A percentile compares a stretch with the other conserved stretches of the same genome.
Evolutionary conservation across 2,113 vertebrate species (phyloP).

Genomic region (Coturnix japonica): DNA sequence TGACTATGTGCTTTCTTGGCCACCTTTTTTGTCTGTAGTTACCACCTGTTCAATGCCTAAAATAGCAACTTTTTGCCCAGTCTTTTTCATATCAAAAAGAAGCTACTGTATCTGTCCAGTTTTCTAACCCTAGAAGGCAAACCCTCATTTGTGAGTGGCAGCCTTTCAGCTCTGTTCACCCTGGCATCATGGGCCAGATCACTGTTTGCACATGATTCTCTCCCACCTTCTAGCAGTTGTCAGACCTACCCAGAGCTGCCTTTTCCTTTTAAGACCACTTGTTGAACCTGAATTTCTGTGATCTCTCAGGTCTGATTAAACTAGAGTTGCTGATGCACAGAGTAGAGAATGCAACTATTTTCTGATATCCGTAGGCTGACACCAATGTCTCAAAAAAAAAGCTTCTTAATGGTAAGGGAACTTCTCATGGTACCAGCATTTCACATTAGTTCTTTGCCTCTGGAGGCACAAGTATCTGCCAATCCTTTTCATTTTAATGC

Average conservation of each 20-base stretch:
- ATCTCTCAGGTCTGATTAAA: slow-evolving; percentile 16
- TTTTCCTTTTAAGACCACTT: slow-evolving; percentile 56
- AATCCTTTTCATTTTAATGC: background rate
- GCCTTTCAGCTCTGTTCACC: slow-evolving; percentile 29
- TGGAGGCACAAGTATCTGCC: background rate
- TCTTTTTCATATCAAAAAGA: slow-evolving; percentile 76
- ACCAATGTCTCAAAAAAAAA: background rate
- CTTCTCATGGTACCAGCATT: slow-evolving; percentile 28
- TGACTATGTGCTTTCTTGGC: slow-evolving; percentile 57
- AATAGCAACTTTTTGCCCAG: slow-evolving; percentile 76
- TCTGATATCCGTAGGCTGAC: slow-evolving; percentile 55
- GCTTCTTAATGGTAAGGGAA: slow-evolving; percentile 1
- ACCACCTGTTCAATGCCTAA: slow-evolving; percentile 77
- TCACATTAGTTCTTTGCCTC: background rate
- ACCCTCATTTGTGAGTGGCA: slow-evolving; percentile 76
- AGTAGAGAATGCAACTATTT: slow-evolving; percentile 38
- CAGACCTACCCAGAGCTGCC: slow-evolving; percentile 24
- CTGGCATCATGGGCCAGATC: slow-evolving; percentile 30
- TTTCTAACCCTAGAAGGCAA: slow-evolving; percentile 70
- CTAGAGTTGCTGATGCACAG: slow-evolving; percentile 25
- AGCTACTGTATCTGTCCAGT: slow-evolving; percentile 71
- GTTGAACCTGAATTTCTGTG: slow-evolving; percentile 4
- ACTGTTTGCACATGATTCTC: background rate
- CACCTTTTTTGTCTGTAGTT: slow-evolving; percentile 39
- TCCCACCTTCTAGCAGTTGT: slow-evolving; percentile 13